phyloP scores from a whole-genome alignment of 2,797 vertebrate species.

The Pipistrellus nathusii region DNA sequence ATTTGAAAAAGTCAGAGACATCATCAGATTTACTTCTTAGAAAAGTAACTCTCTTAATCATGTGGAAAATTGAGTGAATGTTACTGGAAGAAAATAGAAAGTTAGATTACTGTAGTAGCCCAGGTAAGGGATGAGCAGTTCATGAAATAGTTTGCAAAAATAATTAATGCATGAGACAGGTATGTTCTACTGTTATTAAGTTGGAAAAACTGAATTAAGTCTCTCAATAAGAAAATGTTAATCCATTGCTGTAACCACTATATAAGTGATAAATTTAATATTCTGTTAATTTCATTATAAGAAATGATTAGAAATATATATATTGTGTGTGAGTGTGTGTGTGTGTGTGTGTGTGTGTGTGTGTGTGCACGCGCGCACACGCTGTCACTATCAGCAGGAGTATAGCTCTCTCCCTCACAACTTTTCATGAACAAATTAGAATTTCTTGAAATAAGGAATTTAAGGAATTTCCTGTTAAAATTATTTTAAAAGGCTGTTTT shows the following conservation, averaged over 20 bases:
- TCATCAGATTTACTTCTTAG: slow-evolving; percentile 30
- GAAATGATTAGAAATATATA: slow-evolving; percentile 4
- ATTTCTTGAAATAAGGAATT: slow-evolving; percentile 68
- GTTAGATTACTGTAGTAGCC: neutral
- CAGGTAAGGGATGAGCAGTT: neutral
- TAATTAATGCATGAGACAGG: neutral
- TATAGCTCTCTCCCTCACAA: neutral
- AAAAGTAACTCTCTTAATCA: slow-evolving; percentile 17
- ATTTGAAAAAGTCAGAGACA: neutral
- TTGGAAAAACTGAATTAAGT: slow-evolving; percentile 19
- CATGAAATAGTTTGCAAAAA: neutral
- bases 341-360: neutral
- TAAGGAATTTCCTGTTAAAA: slow-evolving; percentile 66
- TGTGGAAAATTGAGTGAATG: slow-evolving; percentile 33
- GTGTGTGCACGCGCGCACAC: no score
- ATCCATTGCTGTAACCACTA: slow-evolving; percentile 38
- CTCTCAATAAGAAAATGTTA: slow-evolving; percentile 42
- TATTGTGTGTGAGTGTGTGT: neutral
- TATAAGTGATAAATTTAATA: slow-evolving; percentile 62
- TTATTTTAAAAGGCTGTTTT: slow-evolving; percentile 67
- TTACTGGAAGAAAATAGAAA: neutral
- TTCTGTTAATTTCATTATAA: slow-evolving; percentile 53
- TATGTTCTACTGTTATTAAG: slow-evolving; percentile 43
- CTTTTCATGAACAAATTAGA: slow-evolving; percentile 53
- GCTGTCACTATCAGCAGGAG: neutral